Evolutionary conservation across 2,113 vertebrate species (phyloP).

Genomic region (Protomyctophum bolini): DNA sequence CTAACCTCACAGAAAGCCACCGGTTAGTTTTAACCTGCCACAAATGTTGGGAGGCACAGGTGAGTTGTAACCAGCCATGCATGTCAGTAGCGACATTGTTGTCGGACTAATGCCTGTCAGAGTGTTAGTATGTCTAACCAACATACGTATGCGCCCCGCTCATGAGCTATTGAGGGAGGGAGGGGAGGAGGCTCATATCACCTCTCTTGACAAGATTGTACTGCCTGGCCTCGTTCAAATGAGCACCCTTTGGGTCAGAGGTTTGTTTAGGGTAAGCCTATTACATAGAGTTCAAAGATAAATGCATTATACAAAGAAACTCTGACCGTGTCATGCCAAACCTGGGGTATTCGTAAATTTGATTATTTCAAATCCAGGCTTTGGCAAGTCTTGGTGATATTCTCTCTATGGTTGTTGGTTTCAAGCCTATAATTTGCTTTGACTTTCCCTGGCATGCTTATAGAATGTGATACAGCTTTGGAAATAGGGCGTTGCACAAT

Average conservation of each 20-base stretch:
- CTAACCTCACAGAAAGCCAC: too few species aligned
- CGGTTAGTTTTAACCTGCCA: too few species aligned
- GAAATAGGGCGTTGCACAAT: neutral
- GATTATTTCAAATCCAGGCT: slow-evolving; percentile 1
- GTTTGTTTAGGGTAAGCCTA: neutral
- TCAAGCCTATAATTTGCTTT: neutral
- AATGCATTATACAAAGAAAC: neutral
- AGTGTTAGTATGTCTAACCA: too few species aligned
- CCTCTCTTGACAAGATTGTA: neutral
- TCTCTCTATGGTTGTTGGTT: neutral
- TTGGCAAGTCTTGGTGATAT: neutral
- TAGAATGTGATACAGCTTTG: neutral
- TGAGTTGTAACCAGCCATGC: too few species aligned
- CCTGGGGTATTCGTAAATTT: neutral
- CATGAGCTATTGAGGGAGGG: too few species aligned
- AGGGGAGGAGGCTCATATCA: neutral
- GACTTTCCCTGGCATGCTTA: neutral
- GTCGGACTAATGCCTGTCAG: too few species aligned
- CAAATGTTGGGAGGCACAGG: too few species aligned
- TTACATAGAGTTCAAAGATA: neutral
- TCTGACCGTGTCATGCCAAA: neutral
- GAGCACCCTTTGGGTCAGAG: neutral
- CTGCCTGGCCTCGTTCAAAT: neutral
- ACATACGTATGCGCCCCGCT: too few species aligned
- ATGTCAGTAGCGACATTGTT: too few species aligned